Conservation (phyloP, 2,797 vertebrate species). For the Oophaga sylvatica region DNA sequence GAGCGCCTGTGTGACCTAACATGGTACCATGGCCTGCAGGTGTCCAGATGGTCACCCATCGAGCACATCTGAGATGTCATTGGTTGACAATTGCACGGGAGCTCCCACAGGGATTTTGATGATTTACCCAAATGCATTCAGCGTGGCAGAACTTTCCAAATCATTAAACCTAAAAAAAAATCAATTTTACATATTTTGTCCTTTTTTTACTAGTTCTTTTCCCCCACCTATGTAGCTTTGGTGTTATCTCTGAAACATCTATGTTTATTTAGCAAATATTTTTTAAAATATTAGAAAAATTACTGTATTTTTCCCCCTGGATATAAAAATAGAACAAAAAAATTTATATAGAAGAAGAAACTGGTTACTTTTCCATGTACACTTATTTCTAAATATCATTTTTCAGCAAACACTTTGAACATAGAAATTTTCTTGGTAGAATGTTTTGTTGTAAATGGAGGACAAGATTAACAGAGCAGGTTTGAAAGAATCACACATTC, state of each 20-base stretch:
- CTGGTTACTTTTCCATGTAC: background rate
- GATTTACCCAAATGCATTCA: no score
- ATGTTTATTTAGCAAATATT: constrained; percentile 1
- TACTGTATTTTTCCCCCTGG: background rate
- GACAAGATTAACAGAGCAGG: constrained; percentile 20
- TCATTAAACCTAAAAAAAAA: no score
- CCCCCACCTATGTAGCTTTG: background rate
- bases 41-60: no score
- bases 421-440: background rate
- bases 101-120: no score
- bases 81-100: no score
- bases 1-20: no score
- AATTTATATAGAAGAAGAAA: background rate
- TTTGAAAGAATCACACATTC: constrained; percentile 20
- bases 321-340: background rate
- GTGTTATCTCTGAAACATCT: background rate
- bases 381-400: constrained; percentile 1
- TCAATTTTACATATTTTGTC: background rate
- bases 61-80: no score
- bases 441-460: constrained; percentile 13
- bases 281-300: background rate
- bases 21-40: no score
- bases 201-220: background rate
- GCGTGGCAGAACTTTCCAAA: no score
- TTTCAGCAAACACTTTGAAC: constrained; percentile 14